These are phyloP conservation scores for Tipula lateralis DNA, from an alignment of 2,888 invertebrate species.

Conservation along the genomic window DNA sequence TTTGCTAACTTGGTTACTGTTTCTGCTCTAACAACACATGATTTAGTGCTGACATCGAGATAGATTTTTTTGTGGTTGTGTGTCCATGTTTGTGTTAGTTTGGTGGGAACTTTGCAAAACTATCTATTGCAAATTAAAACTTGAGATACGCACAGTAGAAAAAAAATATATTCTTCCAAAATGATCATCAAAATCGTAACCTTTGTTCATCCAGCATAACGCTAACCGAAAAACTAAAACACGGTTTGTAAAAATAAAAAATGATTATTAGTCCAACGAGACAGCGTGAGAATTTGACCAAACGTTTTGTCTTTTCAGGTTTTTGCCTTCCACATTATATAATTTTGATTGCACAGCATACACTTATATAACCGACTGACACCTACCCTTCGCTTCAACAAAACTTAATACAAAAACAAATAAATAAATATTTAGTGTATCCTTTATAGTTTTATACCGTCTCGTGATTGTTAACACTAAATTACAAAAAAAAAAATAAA, in stretches of 20 bases:
- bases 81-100: not conserved
- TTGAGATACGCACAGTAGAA: not conserved
- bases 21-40: not conserved
- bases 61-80: not conserved
- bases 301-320: not conserved
- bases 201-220: not conserved
- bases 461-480: not conserved
- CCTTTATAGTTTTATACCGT: not conserved
- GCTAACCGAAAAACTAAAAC: not conserved
- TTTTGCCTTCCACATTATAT: not conserved
- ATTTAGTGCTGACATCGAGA: not conserved
- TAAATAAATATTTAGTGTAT: not conserved
- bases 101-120: not conserved
- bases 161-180: too few relatives aligned
- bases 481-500: not conserved
- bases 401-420: not conserved
- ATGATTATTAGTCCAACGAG: not conserved
- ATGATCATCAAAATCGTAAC: conserved; percentile 2
- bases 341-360: not conserved
- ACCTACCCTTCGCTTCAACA: not conserved
- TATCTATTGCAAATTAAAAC: not conserved
- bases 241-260: not conserved
- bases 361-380: not conserved
- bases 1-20: not conserved
- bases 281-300: conserved; percentile 19